Evolutionary conservation across 2,888 invertebrate genomes (phyloP).

Genomic region (Meghimatium bilineatum): DNA sequence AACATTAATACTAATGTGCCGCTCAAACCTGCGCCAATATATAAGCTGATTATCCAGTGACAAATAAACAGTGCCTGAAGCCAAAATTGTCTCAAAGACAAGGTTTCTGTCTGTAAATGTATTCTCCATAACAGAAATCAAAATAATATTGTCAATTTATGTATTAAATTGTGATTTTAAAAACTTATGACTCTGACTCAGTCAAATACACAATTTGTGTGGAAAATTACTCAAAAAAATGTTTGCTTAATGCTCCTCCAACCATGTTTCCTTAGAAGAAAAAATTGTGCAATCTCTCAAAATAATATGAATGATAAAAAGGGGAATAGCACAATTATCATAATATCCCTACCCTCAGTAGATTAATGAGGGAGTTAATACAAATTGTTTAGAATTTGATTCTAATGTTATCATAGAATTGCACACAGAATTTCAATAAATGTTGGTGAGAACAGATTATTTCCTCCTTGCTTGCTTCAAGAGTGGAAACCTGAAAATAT

Average conservation of each 20-base stretch:
- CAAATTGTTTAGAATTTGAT: background rate
- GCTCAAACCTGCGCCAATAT: conserved; percentile 21
- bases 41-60: conserved; percentile 21
- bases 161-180: background rate
- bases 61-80: conserved; percentile 32
- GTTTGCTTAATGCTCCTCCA: too few relatives aligned
- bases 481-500: conserved; percentile 41
- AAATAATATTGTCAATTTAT: background rate
- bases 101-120: background rate
- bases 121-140: background rate
- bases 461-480: conserved; percentile 40
- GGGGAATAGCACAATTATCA: background rate
- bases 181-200: background rate
- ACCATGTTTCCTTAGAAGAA: too few relatives aligned
- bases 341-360: background rate
- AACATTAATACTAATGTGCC: conserved; percentile 19
- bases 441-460: conserved; percentile 3
- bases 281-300: background rate
- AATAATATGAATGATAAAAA: background rate
- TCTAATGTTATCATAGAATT: background rate
- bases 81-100: conserved; percentile 20
- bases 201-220: background rate
- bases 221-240: too few relatives aligned
- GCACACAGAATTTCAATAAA: conserved; percentile 4
- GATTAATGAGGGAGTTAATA: background rate